Evolutionary conservation across 1,140 invertebrate species (phyloP), one percentile per base, ranked within the genome.

Genomic region (Ips nitidus): DNA sequence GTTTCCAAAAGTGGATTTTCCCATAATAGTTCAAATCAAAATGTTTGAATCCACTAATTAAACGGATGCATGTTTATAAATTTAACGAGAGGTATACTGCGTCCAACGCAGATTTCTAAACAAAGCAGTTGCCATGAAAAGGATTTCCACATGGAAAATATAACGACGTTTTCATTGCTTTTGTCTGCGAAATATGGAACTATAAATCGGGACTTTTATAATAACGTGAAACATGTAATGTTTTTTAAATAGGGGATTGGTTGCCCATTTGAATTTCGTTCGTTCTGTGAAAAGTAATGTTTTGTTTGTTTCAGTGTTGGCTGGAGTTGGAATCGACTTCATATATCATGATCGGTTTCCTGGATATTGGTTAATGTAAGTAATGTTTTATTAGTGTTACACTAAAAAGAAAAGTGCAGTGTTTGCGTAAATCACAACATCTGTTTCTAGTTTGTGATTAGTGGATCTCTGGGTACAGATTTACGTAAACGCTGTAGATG

Each of bases 311-410:
- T 66, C 74, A 77, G 76, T 77, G 1, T 64, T 77, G 60, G 73
- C 74, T 62, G 76, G 76, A 43, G 76, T 77, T 56, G 76, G 76
- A 5, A 69, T 75, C 5, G 76, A 77, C 53, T 74, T 75, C 6
- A 62, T 73, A 8, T 75, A 74, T 41, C 76, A 77, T 63, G 58
- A 63, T 61, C 72, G 74, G 41, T 62, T 63, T 61, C 60, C 71
- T 43, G 76, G 76, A 71, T 73, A 75, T 57, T 77, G 73, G 60
- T 58, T 77, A 58, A 70, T 76, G 76, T 77, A 76, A 77, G 76
- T 77, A 22, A 22, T 22, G 22, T 22, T 22, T 22, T 22, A 22
- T 22, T 22, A 22, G 22, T 22, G 22, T 22, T 22, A 22, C 22
- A 22, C 22, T 22, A 22, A 22, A 22, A 22, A 22, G 22, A 22